Evolutionary conservation across 2,797 vertebrate species (phyloP).

Genomic region (Aldrovandia affinis): DNA sequence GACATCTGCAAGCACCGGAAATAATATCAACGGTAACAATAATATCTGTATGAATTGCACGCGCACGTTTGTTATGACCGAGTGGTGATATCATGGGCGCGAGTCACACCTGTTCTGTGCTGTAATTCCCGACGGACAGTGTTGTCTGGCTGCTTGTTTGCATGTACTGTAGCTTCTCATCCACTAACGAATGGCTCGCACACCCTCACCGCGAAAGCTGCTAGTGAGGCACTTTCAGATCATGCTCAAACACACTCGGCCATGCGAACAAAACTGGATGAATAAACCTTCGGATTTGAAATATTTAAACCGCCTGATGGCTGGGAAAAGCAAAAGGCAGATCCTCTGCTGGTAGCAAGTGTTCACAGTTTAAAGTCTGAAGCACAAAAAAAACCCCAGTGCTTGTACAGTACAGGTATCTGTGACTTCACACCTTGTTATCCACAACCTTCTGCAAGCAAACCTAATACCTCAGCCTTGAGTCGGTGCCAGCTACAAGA

Average conservation of each 20-base stretch:
- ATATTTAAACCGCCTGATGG: neutral
- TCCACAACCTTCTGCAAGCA: neutral
- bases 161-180: neutral
- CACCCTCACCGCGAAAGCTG: constrained; percentile 50
- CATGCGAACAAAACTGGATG: constrained; percentile 9
- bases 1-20: constrained; percentile 66
- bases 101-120: neutral
- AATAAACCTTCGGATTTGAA: neutral
- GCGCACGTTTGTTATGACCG: neutral
- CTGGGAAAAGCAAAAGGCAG: neutral
- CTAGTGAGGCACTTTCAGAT: constrained; percentile 50
- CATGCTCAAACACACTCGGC: neutral
- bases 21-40: constrained; percentile 61
- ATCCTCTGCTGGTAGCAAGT: neutral
- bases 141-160: neutral
- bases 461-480: constrained; percentile 13
- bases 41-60: constrained; percentile 34
- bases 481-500: neutral
- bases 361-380: neutral
- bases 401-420: neutral
- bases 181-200: neutral
- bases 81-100: neutral
- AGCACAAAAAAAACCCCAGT: neutral
- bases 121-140: neutral
- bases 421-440: neutral